Conservation (phyloP, 1,140 invertebrate species). For the Venturia canescens region DNA sequence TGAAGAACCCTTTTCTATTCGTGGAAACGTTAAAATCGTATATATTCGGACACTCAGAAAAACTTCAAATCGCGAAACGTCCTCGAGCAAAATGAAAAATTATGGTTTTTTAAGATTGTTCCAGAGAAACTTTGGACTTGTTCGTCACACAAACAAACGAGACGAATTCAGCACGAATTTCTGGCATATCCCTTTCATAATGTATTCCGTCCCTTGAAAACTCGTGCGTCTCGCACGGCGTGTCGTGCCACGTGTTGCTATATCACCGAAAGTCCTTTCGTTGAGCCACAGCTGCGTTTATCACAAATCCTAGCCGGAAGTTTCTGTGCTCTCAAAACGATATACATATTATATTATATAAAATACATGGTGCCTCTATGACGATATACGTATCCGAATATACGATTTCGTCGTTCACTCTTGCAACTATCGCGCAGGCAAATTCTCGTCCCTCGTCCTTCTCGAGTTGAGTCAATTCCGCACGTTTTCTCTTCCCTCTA, state of each 20-base stretch:
- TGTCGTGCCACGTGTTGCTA: constrained; percentile 68
- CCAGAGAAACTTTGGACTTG: too few relatives aligned
- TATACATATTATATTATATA: constrained; percentile 16
- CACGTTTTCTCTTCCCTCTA: constrained; percentile 20
- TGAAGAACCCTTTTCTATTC: too few relatives aligned
- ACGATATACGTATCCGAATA: neutral
- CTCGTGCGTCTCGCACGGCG: constrained; percentile 39
- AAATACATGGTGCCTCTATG: neutral
- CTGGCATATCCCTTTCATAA: constrained; percentile 52
- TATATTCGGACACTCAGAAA: too few relatives aligned
- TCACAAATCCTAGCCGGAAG: constrained; percentile 54
- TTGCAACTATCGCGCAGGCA: constrained; percentile 25
- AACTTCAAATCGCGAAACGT: too few relatives aligned
- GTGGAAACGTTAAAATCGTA: too few relatives aligned
- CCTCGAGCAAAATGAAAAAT: neutral
- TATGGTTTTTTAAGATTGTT: too few relatives aligned
- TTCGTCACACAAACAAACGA: constrained; percentile 25
- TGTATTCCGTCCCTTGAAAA: constrained; percentile 64
- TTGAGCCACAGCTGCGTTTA: constrained; percentile 62
- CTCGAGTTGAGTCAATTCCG: constrained; percentile 5
- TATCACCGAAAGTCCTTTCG: constrained; percentile 28
- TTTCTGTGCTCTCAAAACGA: constrained; percentile 29
- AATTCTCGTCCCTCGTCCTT: neutral
- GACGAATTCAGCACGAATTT: constrained; percentile 16
- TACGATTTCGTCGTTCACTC: constrained; percentile 23